These are phyloP conservation scores for Temnothorax unifasciatus DNA, from an alignment of 2,888 invertebrate genomes.

Conservation along the genomic window DNA sequence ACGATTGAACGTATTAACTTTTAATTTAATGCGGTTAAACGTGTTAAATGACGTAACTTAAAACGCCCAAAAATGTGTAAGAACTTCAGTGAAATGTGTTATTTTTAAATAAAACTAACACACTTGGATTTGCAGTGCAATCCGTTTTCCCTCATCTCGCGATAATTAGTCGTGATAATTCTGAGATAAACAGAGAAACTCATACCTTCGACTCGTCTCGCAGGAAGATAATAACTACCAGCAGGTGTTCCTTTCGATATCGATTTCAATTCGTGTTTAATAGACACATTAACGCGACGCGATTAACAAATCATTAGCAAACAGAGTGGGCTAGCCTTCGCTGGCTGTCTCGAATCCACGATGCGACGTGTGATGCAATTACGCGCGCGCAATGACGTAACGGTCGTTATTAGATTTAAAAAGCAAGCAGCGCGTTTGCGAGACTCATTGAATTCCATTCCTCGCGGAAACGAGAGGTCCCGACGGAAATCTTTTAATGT, in stretches of 20 bases:
- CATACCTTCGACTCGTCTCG: not conserved
- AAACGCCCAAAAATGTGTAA: no score
- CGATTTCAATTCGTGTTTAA: not conserved
- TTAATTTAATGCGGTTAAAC: no score
- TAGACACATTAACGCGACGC: not conserved
- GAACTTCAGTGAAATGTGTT: no score
- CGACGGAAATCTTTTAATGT: constrained; percentile 78
- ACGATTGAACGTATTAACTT: no score
- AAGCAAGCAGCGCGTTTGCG: constrained; percentile 70
- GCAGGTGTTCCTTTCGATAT: not conserved
- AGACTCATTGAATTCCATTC: constrained; percentile 76
- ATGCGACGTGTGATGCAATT: constrained; percentile 67
- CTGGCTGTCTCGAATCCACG: not conserved
- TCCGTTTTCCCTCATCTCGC: not conserved
- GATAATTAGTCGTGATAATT: not conserved
- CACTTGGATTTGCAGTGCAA: no score
- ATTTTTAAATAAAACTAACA: no score
- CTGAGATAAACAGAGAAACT: no score
- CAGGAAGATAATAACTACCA: not conserved
- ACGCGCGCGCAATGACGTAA: constrained; percentile 60
- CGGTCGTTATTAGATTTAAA: constrained; percentile 72
- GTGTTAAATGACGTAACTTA: no score
- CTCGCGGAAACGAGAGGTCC: constrained; percentile 75
- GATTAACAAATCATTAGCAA: constrained; percentile 7
- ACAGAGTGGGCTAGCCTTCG: not conserved